Base-by-base conservation (phyloP, 2,888 invertebrate species). In the Coecobrya sp. region DNA sequence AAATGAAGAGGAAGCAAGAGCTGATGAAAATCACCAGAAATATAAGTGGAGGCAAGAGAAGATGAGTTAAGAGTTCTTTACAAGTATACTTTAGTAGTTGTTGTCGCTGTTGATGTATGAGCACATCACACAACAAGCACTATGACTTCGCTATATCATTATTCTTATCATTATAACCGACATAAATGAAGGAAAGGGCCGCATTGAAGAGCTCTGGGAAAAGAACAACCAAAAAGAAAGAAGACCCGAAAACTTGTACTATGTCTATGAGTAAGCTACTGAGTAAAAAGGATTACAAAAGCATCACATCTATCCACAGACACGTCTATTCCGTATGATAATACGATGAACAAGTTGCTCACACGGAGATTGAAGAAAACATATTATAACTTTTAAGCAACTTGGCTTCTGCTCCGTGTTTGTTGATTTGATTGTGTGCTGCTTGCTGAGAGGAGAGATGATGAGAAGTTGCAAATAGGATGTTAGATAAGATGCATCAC, bases 371-470 rank as follows among this genome's bases (percentile, higher is more conserved):
- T 65, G 65, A 70, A 27, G 36, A 70, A 36, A 36, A 70, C 36
- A n/a, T 70, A 36, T 70, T 70, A 70, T n/a, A 70, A 70, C 70
- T 70, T 70, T 70, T 70, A 36, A 70, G 70, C 36, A 70, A 70
- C 36, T 70, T 70, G 36, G 36, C n/a, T 36, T 16, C 36, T n/a
- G 30, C 70, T 36, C 36, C 36, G 30, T 70, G 65, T 36, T 36
- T 30, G 19, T 11, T n/a, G 25, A 13, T 65, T 65, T 65, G 27
- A 19, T 65, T 11, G 25, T 13, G 1, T 65, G 65, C 65, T 59
- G 59, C 27, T 27, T 25, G n/a, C 16, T 16, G 70, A 8, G 70
- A 70, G 36, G n/a, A 19, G 0, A 70, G 36, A 70, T 70, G 30
- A 70, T n/a, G 70, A 70, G 22, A 70, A 70, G 70, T 65, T 65